Evolutionary conservation across 2,113 vertebrate species (phyloP).

Genomic region (Bos taurus): ARS-UCD2.0 NC_037334.1:84876001-84876500

Average conservation of each 20-base stretch:
- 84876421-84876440: no score
- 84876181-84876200: not conserved
- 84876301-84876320: no score
- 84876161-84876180: not conserved
- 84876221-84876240: not conserved
- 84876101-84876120: not conserved
- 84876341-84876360: no score
- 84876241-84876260: not conserved
- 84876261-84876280: no score
- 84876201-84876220: not conserved
- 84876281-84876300: no score
- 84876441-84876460: no score
- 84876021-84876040: not conserved
- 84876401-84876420: no score
- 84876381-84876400: no score
- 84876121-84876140: not conserved
- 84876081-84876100: not conserved
- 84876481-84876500: no score
- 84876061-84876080: not conserved
- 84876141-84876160: not conserved
- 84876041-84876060: not conserved
- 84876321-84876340: no score
- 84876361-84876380: no score
- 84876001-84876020: not conserved
- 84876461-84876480: no score